A percentile compares a stretch with the other conserved stretches of the same genome.
Conservation (phyloP, 1,140 invertebrate species). For the Aporrectodea caliginosa region DNA sequence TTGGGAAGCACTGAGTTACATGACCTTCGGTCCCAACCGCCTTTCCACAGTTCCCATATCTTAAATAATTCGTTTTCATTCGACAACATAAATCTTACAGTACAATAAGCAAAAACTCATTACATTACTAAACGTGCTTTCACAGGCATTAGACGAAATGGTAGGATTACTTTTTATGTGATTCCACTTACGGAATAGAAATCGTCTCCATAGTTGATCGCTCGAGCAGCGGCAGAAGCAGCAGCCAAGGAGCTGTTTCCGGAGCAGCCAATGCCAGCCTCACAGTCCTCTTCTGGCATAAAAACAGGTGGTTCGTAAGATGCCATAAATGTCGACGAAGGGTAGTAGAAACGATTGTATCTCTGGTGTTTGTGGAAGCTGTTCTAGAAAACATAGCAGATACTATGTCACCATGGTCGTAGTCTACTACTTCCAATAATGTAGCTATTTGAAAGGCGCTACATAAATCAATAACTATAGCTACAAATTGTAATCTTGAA, state of each 20-base stretch:
- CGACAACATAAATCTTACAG: no score
- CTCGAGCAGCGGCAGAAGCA: background rate
- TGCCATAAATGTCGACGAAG: constrained; percentile 75
- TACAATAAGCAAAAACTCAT: no score
- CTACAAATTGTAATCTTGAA: background rate
- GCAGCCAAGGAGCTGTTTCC: background rate
- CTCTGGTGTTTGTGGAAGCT: constrained; percentile 57
- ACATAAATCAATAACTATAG: background rate
- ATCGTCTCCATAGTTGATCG: background rate
- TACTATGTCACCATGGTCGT: background rate
- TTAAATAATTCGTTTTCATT: no score
- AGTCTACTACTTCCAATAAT: background rate
- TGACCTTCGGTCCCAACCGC: no score
- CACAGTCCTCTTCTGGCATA: constrained; percentile 52
- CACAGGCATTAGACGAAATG: no score
- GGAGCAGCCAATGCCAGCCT: no score
- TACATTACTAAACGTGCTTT: no score
- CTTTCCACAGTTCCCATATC: no score
- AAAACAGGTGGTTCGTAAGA: constrained; percentile 63
- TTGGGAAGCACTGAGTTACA: no score
- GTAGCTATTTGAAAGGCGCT: background rate
- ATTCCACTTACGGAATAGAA: no score
- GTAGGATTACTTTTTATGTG: no score
- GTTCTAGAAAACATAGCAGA: background rate
- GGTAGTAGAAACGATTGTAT: constrained; percentile 57